Conservation (phyloP, 2,113 vertebrate genomes). For the cat (Felis catus) region F.catus_Fca126_mat1.0 CM031419.1:97137001-97137500, state of each 20-base stretch:
- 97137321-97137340: background rate
- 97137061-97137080: background rate
- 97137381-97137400: slow-evolving; percentile 32
- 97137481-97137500: slow-evolving; percentile 23
- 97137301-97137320: slow-evolving; percentile 9
- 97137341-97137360: slow-evolving; percentile 9
- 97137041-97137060: slow-evolving; percentile 33
- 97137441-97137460: slow-evolving; percentile 3
- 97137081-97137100: background rate
- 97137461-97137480: background rate
- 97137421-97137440: background rate
- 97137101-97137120: background rate
- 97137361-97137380: slow-evolving; percentile 3
- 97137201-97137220: background rate
- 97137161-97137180: slow-evolving; percentile 13
- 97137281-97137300: slow-evolving; percentile 40
- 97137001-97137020: background rate
- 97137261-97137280: slow-evolving; percentile 32
- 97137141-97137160: slow-evolving; percentile 6
- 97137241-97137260: background rate
- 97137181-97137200: background rate
- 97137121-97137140: background rate
- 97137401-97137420: slow-evolving; percentile 27
- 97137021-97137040: background rate
- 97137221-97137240: slow-evolving; percentile 8